Evolutionary conservation across 2,797 vertebrate species (phyloP), one percentile per base, ranked within the genome.

Genomic region (Hydrophis major): DNA sequence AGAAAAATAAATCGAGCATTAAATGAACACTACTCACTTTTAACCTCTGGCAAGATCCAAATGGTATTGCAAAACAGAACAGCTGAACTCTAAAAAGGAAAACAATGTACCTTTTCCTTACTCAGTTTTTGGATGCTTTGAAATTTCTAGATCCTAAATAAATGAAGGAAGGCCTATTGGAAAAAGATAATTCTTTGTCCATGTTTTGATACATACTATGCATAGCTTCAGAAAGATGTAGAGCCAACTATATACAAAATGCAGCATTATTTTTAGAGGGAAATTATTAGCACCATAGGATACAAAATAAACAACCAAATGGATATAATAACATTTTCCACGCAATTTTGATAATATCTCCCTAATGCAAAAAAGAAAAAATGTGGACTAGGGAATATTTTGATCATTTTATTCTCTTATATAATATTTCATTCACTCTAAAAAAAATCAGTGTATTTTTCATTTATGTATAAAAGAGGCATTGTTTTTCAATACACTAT

Each of bases 261-360:
- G 0, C 95, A 92, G 89, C 74, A 92, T 96, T 94, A 93, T 94
- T 95, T 94, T 94, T 94, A 78, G 94, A 94, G 55, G 57, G 95
- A 94, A 96, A 94, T 93, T 28, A 92, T 94, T 95, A 95, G 95
- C 93, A 94, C 93, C 92, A 92, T 86, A 92, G 95, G 92, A 94
- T 83, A 92, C 87, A 90, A 92, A 96, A 92, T 0, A 16, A 90
- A 94, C 57, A 92, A 94, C 90, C 93, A 90, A 90, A 90, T 96
- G 56, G 56, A 94, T 95, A 87, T 90, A 90, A 57, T 92, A 92
- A 89, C 94, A 94, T 96, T 96, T 96, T 96, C 93, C 88, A 93
- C 91, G 92, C 83, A 69, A 95, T 96, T 93, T 25, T 91, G 93
- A 90, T 78, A 96, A 94, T 91, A 95, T 96, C 94, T 96, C 94